Evolutionary conservation across 2,113 vertebrate species (phyloP), one percentile per base, ranked within the genome.

Genomic region (Lepus timidus): DNA sequence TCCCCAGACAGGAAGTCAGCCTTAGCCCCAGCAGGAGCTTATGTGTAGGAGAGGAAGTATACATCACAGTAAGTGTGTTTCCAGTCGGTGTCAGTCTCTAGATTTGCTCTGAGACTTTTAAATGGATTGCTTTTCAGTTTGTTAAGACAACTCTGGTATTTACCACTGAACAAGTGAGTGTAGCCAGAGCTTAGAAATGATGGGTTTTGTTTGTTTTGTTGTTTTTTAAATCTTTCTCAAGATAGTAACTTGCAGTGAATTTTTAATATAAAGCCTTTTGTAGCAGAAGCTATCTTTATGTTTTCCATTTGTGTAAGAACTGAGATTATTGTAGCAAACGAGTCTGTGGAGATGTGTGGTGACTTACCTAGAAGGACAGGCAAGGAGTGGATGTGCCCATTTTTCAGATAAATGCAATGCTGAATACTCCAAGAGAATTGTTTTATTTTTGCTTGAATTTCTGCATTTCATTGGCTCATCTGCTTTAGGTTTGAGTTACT

Each of bases 381-480:
- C 68, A 70, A 65, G 67, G 88, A 61, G 79, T 81, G 5, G 0
- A 0, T 64, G 73, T 83, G 29, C 22, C 22, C 22, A 44, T 88
- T 81, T 64, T 88, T 80, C 23, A 36, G 19, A 25, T 70, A 25
- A 74, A 2, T 94, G 1, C 86, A 78, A 74, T 85, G 39, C 17
- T 83, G 65, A 79, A 51, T 68, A 85, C 3, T 87, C 51, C 10
- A 84, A 78, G 20, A 79, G 29, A 93, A 9, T 3, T 64, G 14
- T 51, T 12, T 93, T 89, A 31, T 78, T 94, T 93, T 97, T 95
- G 16, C 44, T 22, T 90, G 85, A 87, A 90, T 93, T 96, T 85
- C 44, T 44, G 74, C 70, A 55, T 88, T 44, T 88, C 68, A 86
- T 90, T 27, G 90, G 29, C n/a, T 68, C 93, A 55, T 55, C 67